These are phyloP conservation scores for Galeopterus variegatus DNA, from an alignment of 2,113 vertebrate genomes.

Conservation along the genomic window DNA sequence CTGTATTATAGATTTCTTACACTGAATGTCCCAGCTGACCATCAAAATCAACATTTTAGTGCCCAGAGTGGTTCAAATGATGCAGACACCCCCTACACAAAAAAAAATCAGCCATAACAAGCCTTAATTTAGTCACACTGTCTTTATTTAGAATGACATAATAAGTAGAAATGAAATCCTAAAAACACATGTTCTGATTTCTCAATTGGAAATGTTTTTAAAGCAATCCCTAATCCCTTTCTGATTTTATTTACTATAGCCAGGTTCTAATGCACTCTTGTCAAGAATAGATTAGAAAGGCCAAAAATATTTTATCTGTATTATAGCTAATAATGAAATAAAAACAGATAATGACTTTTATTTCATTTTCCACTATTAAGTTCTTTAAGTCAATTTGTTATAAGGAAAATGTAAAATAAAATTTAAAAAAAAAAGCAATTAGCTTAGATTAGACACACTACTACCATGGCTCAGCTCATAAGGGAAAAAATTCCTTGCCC, in stretches of 20 bases:
- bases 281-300: background rate
- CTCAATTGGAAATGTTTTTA: background rate
- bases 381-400: conserved; percentile 59
- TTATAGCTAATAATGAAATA: background rate
- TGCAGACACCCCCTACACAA: background rate
- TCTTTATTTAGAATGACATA: background rate
- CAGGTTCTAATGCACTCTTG: background rate
- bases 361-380: background rate
- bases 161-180: conserved; percentile 16
- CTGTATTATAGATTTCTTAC: background rate
- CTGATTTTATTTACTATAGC: background rate
- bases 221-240: background rate
- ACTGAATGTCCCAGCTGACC: background rate
- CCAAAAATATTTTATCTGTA: background rate
- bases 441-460: conserved; percentile 38
- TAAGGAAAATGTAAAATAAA: conserved; percentile 45
- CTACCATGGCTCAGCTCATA: conserved; percentile 14
- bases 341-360: conserved; percentile 49
- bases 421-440: background rate
- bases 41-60: background rate
- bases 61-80: background rate
- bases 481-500: conserved; percentile 62
- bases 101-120: background rate
- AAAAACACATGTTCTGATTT: background rate
- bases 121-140: background rate